Percentiles rank a stretch among this genome's conserved stretches.
These are phyloP conservation scores for Mnemiopsis leidyi DNA, from an alignment of 37 sponge, comb jelly and placozoan genomes.

Conservation along the genomic window DNA sequence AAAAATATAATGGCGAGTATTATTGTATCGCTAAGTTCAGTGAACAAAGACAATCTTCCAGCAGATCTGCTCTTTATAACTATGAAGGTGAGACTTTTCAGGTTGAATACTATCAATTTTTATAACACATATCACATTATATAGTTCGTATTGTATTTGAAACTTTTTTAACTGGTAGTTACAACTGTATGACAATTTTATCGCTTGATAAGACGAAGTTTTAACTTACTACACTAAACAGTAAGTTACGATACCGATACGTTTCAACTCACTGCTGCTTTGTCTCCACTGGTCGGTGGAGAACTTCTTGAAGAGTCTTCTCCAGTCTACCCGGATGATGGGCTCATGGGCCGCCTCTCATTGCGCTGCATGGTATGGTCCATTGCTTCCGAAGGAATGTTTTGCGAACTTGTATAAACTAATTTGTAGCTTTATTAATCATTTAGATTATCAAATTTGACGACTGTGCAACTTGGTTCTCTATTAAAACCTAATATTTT, in stretches of 20 bases:
- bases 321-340: background rate
- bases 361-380: background rate
- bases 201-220: too few species aligned
- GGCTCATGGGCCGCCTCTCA: background rate
- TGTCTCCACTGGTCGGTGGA: background rate
- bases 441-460: too few species aligned
- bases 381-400: too few species aligned
- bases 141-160: too few species aligned
- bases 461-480: too few species aligned
- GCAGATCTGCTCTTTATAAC: background rate
- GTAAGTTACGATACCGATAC: background rate
- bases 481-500: background rate
- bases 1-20: slow-evolving; percentile 43
- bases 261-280: background rate
- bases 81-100: slow-evolving; percentile 34
- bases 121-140: too few species aligned
- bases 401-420: too few species aligned
- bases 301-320: background rate
- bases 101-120: too few species aligned
- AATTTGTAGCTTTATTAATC: too few species aligned
- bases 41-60: background rate
- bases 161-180: too few species aligned
- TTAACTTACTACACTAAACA: too few species aligned
- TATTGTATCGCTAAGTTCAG: slow-evolving; percentile 24
- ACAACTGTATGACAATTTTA: too few species aligned